phyloP scores from a whole-genome alignment of 1,140 invertebrate genomes.

The Caenorhabditis remanei region DNA sequence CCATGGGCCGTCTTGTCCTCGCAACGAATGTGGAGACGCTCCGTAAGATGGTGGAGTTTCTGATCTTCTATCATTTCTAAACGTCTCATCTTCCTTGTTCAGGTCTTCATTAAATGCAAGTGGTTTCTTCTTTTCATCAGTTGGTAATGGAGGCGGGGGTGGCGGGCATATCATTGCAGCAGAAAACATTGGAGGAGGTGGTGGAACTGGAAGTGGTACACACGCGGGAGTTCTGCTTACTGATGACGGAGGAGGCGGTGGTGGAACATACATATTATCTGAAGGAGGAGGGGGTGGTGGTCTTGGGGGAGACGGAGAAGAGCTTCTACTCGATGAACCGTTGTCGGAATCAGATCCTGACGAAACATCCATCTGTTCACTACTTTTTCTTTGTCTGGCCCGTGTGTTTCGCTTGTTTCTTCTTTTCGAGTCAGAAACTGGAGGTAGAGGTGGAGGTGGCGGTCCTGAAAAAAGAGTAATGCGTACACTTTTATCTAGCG shows the following conservation, averaged over 20 bases:
- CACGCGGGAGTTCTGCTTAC: background rate
- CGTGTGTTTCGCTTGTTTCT: background rate
- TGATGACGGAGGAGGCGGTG: conserved; percentile 18
- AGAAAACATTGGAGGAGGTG: conserved; percentile 27
- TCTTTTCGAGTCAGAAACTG: background rate
- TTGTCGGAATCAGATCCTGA: background rate
- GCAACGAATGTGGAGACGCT: background rate
- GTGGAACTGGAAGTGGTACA: conserved; percentile 37
- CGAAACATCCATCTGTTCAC: background rate
- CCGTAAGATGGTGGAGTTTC: background rate
- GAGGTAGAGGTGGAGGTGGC: background rate
- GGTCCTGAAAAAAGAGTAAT: background rate
- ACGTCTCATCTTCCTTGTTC: background rate
- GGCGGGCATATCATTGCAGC: conserved; percentile 27
- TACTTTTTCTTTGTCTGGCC: background rate
- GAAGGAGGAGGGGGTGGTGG: conserved; percentile 1
- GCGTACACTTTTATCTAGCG: background rate
- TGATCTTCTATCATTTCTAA: background rate
- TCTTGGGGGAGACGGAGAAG: background rate
- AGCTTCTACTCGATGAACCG: conserved; percentile 4
- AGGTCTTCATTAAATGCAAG: background rate
- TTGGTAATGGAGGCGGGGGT: conserved; percentile 9
- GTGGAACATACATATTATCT: background rate
- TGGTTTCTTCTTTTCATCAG: conserved; percentile 6
- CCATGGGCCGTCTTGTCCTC: background rate